Percentiles rank a stretch among this genome's conserved stretches.
Evolutionary conservation across 92 coral and sea anemone species (phyloP).

Genomic region (Scolanthus callimorphus): DNA sequence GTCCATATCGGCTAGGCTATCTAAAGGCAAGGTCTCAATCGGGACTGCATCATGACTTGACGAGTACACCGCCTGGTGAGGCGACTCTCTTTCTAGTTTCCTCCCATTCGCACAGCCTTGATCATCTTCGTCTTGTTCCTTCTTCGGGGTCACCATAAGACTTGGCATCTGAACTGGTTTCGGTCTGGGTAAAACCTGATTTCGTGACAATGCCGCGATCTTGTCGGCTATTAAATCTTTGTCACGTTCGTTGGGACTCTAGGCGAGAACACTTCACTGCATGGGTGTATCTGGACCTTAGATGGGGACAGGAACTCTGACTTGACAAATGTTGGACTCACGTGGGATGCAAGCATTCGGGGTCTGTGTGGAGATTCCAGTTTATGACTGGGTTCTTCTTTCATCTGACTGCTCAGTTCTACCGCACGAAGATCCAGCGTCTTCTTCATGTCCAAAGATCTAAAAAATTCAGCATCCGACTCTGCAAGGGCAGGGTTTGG

Average conservation of each 20-base stretch:
- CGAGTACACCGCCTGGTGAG: slow-evolving; percentile 5
- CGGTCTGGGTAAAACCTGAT: slow-evolving; percentile 12
- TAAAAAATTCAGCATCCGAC: neutral
- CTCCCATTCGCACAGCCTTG: neutral
- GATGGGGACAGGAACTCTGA: neutral
- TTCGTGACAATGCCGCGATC: slow-evolving; percentile 60
- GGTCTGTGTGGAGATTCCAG: neutral
- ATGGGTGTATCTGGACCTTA: neutral
- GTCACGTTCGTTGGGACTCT: neutral
- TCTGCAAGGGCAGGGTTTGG: neutral
- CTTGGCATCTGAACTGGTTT: neutral
- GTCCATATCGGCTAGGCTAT: slow-evolving; percentile 34
- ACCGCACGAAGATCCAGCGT: neutral
- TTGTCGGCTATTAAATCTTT: slow-evolving; percentile 44
- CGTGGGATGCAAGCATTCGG: neutral
- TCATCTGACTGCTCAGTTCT: neutral
- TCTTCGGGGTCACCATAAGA: neutral
- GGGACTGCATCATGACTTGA: slow-evolving; percentile 20
- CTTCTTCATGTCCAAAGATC: neutral
- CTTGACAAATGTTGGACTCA: neutral
- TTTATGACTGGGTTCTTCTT: too few relatives aligned
- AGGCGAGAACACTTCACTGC: neutral
- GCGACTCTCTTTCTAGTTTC: neutral
- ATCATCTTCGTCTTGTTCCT: neutral
- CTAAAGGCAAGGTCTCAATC: slow-evolving; percentile 33